Conservation (phyloP, 2,888 invertebrate genomes). For the Hirtodrosophila trivittata region DNA sequence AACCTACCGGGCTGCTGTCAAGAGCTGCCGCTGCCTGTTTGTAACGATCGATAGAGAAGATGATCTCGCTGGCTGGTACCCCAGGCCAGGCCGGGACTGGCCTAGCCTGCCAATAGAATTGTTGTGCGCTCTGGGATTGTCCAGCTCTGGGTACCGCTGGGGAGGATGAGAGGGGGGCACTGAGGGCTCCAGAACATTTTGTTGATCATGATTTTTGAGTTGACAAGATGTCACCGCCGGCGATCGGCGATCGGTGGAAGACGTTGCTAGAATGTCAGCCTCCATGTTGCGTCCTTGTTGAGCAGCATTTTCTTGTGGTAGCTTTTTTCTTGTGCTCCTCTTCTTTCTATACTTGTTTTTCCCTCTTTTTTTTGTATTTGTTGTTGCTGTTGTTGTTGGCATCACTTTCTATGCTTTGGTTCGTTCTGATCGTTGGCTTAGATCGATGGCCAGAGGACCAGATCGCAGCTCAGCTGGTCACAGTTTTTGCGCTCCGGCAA, state of each 20-base stretch:
- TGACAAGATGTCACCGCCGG: slow-evolving; percentile 78
- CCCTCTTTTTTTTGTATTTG: slow-evolving; percentile 11
- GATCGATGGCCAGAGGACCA: slow-evolving; percentile 25
- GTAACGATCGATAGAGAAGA: slow-evolving; percentile 75
- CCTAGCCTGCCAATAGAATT: slow-evolving; percentile 64
- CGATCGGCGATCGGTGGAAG: slow-evolving; percentile 62
- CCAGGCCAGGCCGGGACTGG: too few relatives aligned
- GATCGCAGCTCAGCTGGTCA: slow-evolving; percentile 44
- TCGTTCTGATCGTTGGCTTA: slow-evolving; percentile 43
- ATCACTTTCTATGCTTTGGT: slow-evolving; percentile 66
- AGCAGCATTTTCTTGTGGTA: slow-evolving; percentile 61
- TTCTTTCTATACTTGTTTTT: slow-evolving; percentile 19
- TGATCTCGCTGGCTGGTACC: slow-evolving; percentile 56
- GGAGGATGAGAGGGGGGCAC: not conserved
- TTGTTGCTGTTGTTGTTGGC: slow-evolving; percentile 21
- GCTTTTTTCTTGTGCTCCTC: slow-evolving; percentile 19
- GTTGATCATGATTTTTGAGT: slow-evolving; percentile 79
- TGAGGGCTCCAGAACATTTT: slow-evolving; percentile 57
- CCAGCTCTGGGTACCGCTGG: not conserved
- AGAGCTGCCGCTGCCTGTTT: slow-evolving; percentile 73
- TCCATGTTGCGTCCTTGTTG: slow-evolving; percentile 76
- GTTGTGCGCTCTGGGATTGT: slow-evolving; percentile 49
- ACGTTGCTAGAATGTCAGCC: slow-evolving; percentile 65
- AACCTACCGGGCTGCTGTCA: slow-evolving; percentile 78
- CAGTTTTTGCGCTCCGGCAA: slow-evolving; percentile 13